These are phyloP conservation scores for Stomatorhinus ivindoensis DNA, from an alignment of 2,113 vertebrate genomes.

Conservation along the genomic window DNA sequence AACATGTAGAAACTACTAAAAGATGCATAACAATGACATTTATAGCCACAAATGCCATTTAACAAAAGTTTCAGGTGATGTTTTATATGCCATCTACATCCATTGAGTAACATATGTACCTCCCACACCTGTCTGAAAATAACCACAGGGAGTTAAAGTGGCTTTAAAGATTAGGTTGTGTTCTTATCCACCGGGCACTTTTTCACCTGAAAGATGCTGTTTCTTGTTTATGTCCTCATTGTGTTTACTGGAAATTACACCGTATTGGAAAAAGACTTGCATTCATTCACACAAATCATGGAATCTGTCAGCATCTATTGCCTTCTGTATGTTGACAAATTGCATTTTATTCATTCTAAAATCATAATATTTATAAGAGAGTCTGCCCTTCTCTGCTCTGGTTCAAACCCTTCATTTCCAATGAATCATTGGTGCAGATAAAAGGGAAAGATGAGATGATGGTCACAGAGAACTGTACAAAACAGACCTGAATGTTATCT, in stretches of 20 bases:
- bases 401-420: background rate
- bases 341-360: background rate
- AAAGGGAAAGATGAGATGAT: background rate
- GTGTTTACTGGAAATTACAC: background rate
- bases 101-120: background rate
- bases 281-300: background rate
- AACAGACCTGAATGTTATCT: background rate
- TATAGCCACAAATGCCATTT: background rate
- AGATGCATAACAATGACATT: background rate
- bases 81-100: background rate
- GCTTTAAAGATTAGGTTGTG: background rate
- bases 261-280: background rate
- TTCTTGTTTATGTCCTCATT: background rate
- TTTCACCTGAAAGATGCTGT: background rate
- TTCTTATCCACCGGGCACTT: background rate
- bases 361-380: background rate
- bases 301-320: background rate
- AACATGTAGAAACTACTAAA: background rate
- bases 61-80: background rate
- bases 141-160: background rate
- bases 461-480: background rate
- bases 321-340: background rate
- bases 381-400: background rate
- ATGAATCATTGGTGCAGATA: background rate
- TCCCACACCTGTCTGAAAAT: background rate